Conservation (phyloP, 1,140 invertebrate genomes). For the Calycopis cecrops region DNA sequence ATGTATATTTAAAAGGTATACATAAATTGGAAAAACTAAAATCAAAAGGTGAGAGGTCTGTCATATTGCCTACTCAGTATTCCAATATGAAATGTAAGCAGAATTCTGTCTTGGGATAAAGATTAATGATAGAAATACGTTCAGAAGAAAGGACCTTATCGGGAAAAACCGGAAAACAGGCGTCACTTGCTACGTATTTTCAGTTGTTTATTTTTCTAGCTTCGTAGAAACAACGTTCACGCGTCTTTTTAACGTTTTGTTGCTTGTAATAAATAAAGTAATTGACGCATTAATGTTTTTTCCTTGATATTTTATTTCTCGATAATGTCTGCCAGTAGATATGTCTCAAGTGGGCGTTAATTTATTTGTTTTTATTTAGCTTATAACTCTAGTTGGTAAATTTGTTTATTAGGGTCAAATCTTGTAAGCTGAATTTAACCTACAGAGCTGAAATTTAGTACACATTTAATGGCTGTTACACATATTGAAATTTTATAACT, state of each 20-base stretch:
- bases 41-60: constrained; percentile 11
- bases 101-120: constrained; percentile 22
- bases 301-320: too few species aligned
- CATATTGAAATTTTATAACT: too few species aligned
- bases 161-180: constrained; percentile 28
- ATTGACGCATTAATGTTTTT: too few species aligned
- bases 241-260: constrained; percentile 15
- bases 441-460: too few species aligned
- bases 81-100: constrained; percentile 27
- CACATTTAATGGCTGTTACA: too few species aligned
- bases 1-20: too few species aligned
- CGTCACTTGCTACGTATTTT: constrained; percentile 24
- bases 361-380: too few species aligned
- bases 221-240: constrained; percentile 18
- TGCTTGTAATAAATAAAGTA: neutral
- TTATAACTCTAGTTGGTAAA: too few species aligned
- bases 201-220: constrained; percentile 25
- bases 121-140: constrained; percentile 30
- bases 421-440: too few species aligned
- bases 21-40: neutral
- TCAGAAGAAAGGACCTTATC: constrained; percentile 22
- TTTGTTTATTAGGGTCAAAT: too few species aligned
- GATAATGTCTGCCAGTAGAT: too few species aligned
- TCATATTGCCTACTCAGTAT: constrained; percentile 23
- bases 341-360: too few species aligned